Evolutionary conservation across 2,888 invertebrate genomes (phyloP).

Genomic region (Sinohyriopsis cumingii): DNA sequence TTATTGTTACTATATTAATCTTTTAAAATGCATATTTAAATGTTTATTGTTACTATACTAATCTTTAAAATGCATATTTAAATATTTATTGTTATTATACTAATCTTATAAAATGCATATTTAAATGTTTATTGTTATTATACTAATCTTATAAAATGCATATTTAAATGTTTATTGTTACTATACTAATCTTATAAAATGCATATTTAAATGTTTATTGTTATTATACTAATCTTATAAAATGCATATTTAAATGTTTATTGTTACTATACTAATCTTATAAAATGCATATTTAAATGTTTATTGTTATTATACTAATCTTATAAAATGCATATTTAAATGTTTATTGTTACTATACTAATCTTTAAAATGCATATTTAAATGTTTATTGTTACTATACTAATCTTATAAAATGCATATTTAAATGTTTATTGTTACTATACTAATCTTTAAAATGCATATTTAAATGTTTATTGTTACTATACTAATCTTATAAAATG

Average conservation of each 20-base stretch:
- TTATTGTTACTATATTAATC: neutral
- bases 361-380: conserved; percentile 1
- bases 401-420: conserved; percentile 1
- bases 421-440: neutral
- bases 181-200: neutral
- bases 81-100: neutral
- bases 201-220: neutral
- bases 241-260: neutral
- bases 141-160: neutral
- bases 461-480: neutral
- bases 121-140: neutral
- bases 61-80: conserved; percentile 1
- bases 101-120: conserved; percentile 1
- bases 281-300: neutral
- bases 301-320: neutral
- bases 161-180: neutral
- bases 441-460: neutral
- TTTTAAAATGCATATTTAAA: neutral
- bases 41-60: neutral
- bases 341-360: neutral
- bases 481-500: neutral
- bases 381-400: neutral
- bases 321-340: neutral
- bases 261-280: neutral
- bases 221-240: neutral